phyloP scores from a whole-genome alignment of 2,888 invertebrate species.

The Portevinia maculata region DNA sequence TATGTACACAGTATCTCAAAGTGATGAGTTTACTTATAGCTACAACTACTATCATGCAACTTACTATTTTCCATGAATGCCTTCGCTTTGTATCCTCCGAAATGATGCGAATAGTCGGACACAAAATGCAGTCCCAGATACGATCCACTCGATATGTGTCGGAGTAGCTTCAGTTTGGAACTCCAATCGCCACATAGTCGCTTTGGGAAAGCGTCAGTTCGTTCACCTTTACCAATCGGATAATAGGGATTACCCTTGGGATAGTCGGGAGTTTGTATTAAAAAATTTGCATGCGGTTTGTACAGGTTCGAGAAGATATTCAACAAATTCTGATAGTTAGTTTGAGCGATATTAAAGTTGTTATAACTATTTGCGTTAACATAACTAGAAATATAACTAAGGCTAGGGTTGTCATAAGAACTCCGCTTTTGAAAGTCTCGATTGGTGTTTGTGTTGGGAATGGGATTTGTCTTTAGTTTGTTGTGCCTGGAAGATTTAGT shows the following conservation, averaged over 20 bases:
- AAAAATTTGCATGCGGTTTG: constrained; percentile 77
- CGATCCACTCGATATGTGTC: constrained; percentile 86
- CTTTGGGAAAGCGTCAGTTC: constrained; percentile 79
- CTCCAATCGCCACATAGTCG: constrained; percentile 92
- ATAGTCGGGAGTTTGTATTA: constrained; percentile 79
- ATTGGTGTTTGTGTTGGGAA: constrained; percentile 65
- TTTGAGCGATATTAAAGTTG: constrained; percentile 77
- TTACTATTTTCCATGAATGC: constrained; percentile 89
- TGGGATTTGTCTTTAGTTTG: constrained; percentile 46
- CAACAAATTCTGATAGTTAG: constrained; percentile 78
- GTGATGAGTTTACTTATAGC: neutral
- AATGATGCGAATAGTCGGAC: constrained; percentile 91
- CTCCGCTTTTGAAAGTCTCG: constrained; percentile 72
- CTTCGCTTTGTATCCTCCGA: constrained; percentile 89
- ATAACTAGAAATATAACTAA: constrained; percentile 74
- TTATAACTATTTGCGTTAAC: constrained; percentile 76
- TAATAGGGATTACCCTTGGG: constrained; percentile 78
- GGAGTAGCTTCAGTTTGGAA: constrained; percentile 88
- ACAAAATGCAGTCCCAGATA: constrained; percentile 87
- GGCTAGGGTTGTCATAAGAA: constrained; percentile 73
- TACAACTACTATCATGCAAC: constrained; percentile 78
- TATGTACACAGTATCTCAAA: constrained; percentile 22
- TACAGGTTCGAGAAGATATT: constrained; percentile 78
- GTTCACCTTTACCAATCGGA: constrained; percentile 58
- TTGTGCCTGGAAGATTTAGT: constrained; percentile 76